Evolutionary conservation across 2,888 invertebrate genomes (phyloP).

Genomic region (Bimastos eiseni): DNA sequence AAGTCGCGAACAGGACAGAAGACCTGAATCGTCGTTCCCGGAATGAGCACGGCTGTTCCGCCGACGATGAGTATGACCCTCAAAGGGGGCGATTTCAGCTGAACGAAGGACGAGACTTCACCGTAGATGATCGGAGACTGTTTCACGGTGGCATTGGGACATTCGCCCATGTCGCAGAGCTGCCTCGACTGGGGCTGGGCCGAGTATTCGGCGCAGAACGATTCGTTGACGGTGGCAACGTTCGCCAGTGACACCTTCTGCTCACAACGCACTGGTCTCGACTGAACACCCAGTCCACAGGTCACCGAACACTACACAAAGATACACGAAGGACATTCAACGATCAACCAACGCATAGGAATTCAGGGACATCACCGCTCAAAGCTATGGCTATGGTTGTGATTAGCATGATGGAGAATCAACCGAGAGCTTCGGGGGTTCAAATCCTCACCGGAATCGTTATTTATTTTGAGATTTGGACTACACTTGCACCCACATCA

Average conservation of each 20-base stretch:
- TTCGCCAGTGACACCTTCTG: conserved; percentile 55
- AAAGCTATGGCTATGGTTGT: too few relatives aligned
- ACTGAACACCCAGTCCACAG: conserved; percentile 82
- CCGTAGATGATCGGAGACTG: conserved; percentile 23
- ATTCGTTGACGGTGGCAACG: conserved; percentile 28
- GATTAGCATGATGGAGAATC: too few relatives aligned
- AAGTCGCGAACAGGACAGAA: conserved; percentile 52
- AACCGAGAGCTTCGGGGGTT: too few relatives aligned
- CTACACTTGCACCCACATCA: too few relatives aligned
- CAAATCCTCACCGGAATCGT: too few relatives aligned
- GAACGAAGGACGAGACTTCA: conserved; percentile 19
- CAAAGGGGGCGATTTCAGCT: conserved; percentile 7
- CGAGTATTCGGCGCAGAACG: conserved; percentile 28
- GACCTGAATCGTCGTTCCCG: conserved; percentile 40
- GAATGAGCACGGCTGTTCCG: conserved; percentile 19
- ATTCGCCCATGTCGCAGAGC: conserved; percentile 32
- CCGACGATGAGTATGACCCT: conserved; percentile 29
- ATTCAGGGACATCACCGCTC: too few relatives aligned
- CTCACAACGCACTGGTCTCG: conserved; percentile 78
- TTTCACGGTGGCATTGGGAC: conserved; percentile 29
- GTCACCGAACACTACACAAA: conserved; percentile 81
- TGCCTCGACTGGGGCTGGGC: conserved; percentile 27
- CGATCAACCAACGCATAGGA: background rate
- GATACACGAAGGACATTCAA: conserved; percentile 29
- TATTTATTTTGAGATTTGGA: too few relatives aligned